A percentile compares a stretch with the other conserved stretches of the same genome.
Evolutionary conservation across 2,113 vertebrate species (phyloP).

Genomic region (Platysteira castanea): DNA sequence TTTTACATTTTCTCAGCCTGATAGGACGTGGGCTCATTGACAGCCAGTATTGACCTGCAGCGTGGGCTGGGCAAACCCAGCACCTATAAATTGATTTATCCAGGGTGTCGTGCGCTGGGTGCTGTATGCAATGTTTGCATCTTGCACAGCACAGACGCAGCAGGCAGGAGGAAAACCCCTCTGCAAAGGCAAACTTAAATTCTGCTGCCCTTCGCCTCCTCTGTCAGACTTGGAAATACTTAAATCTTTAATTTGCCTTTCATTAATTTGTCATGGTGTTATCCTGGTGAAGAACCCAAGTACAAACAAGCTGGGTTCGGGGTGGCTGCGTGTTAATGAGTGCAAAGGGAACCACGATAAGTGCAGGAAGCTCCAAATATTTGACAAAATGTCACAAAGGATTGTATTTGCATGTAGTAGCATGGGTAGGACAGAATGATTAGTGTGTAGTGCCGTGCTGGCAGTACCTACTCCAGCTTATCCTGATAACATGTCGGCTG

Average conservation of each 20-base stretch:
- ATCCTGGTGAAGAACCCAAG: slow-evolving; percentile 39
- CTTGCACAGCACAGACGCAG: slow-evolving; percentile 12
- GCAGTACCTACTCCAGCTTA: slow-evolving; percentile 73
- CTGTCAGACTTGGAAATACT: slow-evolving; percentile 30
- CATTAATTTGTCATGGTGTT: slow-evolving; percentile 62
- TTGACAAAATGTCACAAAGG: slow-evolving; percentile 84
- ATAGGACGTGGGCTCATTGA: slow-evolving; percentile 47
- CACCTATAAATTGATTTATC: slow-evolving; percentile 65
- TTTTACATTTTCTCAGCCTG: slow-evolving; percentile 60
- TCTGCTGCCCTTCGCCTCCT: slow-evolving; percentile 2
- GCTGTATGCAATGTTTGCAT: slow-evolving; percentile 41
- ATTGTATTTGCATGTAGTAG: slow-evolving; percentile 81
- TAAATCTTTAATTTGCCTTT: slow-evolving; percentile 67
- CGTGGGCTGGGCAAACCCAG: slow-evolving; percentile 32
- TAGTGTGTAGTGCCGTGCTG: slow-evolving; percentile 73
- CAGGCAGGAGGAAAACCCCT: background rate
- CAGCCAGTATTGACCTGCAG: slow-evolving; percentile 59
- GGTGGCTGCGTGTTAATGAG: slow-evolving; percentile 66
- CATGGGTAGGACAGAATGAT: slow-evolving; percentile 76
- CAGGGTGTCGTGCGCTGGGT: background rate
- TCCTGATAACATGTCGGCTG: slow-evolving; percentile 78
- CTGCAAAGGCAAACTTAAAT: slow-evolving; percentile 33
- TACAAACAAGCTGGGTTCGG: slow-evolving; percentile 43
- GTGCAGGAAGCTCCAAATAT: slow-evolving; percentile 75
- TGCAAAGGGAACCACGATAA: slow-evolving; percentile 58